Evolutionary conservation across 2,113 vertebrate genomes (phyloP), one percentile per base, ranked within the genome.

Genomic region (Peromyscus californicus): DNA sequence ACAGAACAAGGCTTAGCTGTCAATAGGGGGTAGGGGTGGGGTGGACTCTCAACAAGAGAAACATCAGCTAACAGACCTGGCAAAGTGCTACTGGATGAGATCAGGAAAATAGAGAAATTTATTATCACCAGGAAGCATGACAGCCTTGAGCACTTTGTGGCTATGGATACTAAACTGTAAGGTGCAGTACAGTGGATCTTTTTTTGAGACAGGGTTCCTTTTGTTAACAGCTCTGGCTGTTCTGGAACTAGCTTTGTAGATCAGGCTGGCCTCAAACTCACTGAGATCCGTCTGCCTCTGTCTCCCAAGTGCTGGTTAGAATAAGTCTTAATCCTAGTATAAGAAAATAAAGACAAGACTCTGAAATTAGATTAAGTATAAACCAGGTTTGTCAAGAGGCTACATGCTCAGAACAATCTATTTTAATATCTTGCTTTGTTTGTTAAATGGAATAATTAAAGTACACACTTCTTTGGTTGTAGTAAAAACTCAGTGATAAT

Each of bases 321-420:
- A 26, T 72, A 4, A 93, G 48, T 82, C 78, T 94, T 85, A 89
- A 91, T 59, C n/a, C 36, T 79, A 96, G 21, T 74, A 90, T 51
- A 90, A 42, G 17, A 87, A 93, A 90, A 75, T 1, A 59, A 59
- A 78, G 51, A 88, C 7, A 72, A 65, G 51, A 31, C 72, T 94
- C 51, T 82, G 75, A 89, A 93, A 89, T 76, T 31, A 93, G 16
- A 31, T 6, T 82, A 36, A 45, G 10, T 76, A 59, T 39, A 83
- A 83, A n/a, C 21, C 42, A 67, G 24, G 29, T 19, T 33, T 65
- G 84, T 33, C 39, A 87, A 83, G 2, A 74, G 89, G 65, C 67
- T 91, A 85, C 21, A 42, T 89, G 22, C 31, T 33, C 42, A 86
- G 19, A 75, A 45, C 39, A 87, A 93, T 39, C 92, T 69, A 94